Evolutionary conservation across 2,113 vertebrate genomes (phyloP).

Genomic region (Phalacrocorax aristotelis): DNA sequence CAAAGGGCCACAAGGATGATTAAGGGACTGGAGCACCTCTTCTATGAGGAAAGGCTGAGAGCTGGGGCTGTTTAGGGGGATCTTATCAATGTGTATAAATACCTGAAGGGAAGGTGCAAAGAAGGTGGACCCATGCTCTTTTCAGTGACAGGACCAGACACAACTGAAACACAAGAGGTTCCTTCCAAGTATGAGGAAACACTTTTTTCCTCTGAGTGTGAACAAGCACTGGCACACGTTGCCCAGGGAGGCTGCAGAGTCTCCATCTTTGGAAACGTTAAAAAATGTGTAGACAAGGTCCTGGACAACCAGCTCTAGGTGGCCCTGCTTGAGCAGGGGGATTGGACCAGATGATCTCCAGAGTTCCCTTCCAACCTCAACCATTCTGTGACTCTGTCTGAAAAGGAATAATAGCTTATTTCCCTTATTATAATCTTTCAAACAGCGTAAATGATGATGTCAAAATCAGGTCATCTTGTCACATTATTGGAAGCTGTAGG

Average conservation of each 20-base stretch:
- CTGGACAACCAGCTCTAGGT: not conserved
- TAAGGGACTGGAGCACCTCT: not conserved
- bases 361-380: not conserved
- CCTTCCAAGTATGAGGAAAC: not conserved
- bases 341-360: not conserved
- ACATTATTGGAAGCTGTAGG: not conserved
- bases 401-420: not conserved
- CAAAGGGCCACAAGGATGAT: not conserved
- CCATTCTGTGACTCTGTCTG: not conserved
- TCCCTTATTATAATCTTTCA: not conserved
- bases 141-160: not conserved
- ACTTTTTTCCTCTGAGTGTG: not conserved
- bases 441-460: not conserved
- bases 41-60: not conserved
- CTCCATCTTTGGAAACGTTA: not conserved
- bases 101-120: not conserved
- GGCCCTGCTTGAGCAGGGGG: not conserved
- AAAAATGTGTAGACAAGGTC: not conserved
- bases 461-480: not conserved
- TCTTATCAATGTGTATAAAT: not conserved
- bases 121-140: not conserved
- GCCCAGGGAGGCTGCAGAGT: not conserved
- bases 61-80: not conserved
- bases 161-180: not conserved
- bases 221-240: not conserved